phyloP scores from a whole-genome alignment of 1,140 invertebrate species.

The Drosophila sechellia region DNA sequence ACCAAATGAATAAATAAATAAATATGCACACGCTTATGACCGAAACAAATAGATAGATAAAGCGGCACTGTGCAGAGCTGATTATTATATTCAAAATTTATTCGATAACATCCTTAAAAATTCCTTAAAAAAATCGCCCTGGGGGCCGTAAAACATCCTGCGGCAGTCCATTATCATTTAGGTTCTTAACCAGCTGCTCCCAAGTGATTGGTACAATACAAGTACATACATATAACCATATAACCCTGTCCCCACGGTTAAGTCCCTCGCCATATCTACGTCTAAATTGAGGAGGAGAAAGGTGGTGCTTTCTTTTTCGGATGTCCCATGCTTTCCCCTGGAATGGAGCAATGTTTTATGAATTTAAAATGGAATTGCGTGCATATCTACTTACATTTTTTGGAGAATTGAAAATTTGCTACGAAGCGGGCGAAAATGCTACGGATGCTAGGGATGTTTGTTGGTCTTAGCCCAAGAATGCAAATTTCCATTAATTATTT shows the following conservation, averaged over 20 bases:
- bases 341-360: not conserved
- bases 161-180: not conserved
- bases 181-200: not conserved
- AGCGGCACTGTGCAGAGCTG: not conserved
- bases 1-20: not conserved
- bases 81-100: not conserved
- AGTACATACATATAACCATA: not conserved
- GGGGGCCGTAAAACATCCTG: not conserved
- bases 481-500: too few relatives aligned
- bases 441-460: not conserved
- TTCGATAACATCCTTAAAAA: slow-evolving; percentile 1
- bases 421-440: not conserved
- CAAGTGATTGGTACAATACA: not conserved
- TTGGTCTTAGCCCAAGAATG: too few relatives aligned
- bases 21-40: too few relatives aligned
- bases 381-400: slow-evolving; percentile 1
- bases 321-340: not conserved
- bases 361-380: not conserved
- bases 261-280: not conserved
- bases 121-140: not conserved
- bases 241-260: not conserved
- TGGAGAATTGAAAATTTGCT: not conserved
- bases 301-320: not conserved
- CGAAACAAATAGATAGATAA: not conserved
- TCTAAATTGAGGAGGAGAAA: not conserved